Evolutionary conservation across 2,113 vertebrate genomes (phyloP).

Genomic region (Thymallus thymallus): DNA sequence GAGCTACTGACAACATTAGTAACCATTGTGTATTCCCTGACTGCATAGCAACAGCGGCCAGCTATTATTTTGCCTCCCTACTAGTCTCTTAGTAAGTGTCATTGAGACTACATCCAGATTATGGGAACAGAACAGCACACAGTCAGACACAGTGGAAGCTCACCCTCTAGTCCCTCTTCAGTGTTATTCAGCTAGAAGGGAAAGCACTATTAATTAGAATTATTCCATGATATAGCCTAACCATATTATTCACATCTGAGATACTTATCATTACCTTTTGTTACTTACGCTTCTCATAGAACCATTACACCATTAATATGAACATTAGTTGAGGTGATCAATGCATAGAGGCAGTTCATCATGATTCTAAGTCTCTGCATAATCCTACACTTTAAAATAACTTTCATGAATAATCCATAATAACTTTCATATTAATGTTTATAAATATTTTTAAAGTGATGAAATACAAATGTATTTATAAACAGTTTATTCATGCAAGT

Average conservation of each 20-base stretch:
- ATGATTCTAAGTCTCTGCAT: neutral
- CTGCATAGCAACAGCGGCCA: constrained; percentile 31
- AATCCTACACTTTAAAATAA: neutral
- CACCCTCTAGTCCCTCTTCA: constrained; percentile 9
- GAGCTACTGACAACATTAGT: constrained; percentile 51
- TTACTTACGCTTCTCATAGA: constrained; percentile 59
- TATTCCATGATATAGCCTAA: constrained; percentile 41
- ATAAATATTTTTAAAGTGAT: too few relatives aligned
- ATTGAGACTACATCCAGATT: constrained; percentile 43
- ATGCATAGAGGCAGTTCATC: constrained; percentile 29
- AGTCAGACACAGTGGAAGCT: constrained; percentile 8
- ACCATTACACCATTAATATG: constrained; percentile 54
- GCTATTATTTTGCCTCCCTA: neutral
- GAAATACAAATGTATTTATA: too few relatives aligned
- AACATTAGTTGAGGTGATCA: constrained; percentile 39
- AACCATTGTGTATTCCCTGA: constrained; percentile 61
- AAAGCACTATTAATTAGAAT: constrained; percentile 27
- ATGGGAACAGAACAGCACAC: constrained; percentile 34
- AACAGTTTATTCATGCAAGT: neutral
- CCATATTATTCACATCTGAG: constrained; percentile 53
- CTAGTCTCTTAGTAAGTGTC: constrained; percentile 46
- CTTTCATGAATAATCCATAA: too few relatives aligned
- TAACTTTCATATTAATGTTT: too few relatives aligned
- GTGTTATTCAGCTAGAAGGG: constrained; percentile 29
- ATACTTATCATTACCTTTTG: constrained; percentile 58